Evolutionary conservation across 2,113 vertebrate genomes (phyloP).

Genomic region (Muntiacus reevesi): DNA sequence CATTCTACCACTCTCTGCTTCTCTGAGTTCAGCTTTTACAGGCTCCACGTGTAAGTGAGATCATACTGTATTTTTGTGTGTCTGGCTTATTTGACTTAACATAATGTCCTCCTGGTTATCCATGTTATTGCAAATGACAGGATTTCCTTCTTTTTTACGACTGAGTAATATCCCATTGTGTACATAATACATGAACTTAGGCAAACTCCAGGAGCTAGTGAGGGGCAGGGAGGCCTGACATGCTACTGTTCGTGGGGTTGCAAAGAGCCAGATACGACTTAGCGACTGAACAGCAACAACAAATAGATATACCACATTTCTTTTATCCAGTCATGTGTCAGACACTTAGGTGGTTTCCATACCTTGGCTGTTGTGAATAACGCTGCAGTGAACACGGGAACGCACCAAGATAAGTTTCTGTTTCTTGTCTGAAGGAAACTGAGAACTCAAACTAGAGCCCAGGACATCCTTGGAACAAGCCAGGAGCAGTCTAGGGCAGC

Average conservation of each 20-base stretch:
- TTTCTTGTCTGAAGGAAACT: neutral
- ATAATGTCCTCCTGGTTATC: neutral
- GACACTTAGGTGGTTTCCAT: neutral
- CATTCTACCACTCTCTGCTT: neutral
- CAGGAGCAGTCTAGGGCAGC: neutral
- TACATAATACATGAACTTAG: neutral
- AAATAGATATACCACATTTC: neutral
- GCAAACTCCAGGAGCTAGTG: neutral
- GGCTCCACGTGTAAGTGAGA: no score
- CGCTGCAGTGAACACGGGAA: rapidly evolving
- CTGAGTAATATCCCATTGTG: neutral
- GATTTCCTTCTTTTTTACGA: neutral
- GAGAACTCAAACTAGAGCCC: neutral
- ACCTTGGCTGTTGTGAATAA: no score
- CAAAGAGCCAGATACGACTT: neutral
- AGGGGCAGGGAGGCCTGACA: neutral
- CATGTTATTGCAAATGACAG: neutral
- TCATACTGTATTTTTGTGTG: neutral
- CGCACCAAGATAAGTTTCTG: neutral
- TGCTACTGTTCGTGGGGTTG: neutral
- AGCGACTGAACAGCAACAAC: neutral
- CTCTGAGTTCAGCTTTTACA: neutral
- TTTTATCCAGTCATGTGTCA: neutral
- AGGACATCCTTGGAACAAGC: neutral
- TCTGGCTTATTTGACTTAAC: neutral